Percentiles rank a stretch among this genome's conserved stretches.
phyloP scores from a whole-genome alignment of 2,113 vertebrate species.

The Channa maculata region DNA sequence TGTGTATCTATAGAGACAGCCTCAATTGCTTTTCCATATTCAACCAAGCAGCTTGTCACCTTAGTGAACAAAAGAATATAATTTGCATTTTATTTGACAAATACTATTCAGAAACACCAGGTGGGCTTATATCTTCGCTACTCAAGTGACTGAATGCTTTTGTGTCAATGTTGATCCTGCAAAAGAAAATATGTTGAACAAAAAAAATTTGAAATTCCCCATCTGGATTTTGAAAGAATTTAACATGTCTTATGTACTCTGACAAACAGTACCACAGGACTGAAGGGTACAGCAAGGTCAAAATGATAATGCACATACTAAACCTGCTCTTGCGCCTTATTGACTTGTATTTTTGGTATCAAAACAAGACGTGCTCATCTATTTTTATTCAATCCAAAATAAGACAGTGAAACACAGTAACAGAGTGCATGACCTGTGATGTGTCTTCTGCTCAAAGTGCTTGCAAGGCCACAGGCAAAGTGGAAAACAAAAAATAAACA shows the following conservation, averaged over 20 bases:
- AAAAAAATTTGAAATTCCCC: background rate
- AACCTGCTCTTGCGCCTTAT: background rate
- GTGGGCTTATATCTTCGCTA: constrained; percentile 20
- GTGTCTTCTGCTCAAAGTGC: too few species aligned
- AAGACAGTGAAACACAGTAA: too few species aligned
- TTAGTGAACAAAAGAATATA: constrained; percentile 36
- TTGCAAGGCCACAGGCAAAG: too few species aligned
- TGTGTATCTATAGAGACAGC: constrained; percentile 33
- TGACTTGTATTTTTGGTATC: too few species aligned
- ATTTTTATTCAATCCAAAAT: too few species aligned
- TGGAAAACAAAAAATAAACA: too few species aligned
- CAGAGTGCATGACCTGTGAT: too few species aligned
- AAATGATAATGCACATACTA: background rate
- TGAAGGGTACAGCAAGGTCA: background rate
- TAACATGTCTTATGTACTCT: background rate
- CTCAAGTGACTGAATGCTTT: constrained; percentile 13
- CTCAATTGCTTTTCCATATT: constrained; percentile 41
- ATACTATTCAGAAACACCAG: constrained; percentile 17
- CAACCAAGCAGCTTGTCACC: constrained; percentile 12
- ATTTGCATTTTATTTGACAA: constrained; percentile 49
- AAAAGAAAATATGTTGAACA: background rate
- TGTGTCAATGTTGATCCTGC: constrained; percentile 2
- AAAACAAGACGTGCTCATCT: too few species aligned
- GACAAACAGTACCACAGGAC: background rate
- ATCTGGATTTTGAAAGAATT: constrained; percentile 3